Percentiles rank a stretch among this genome's conserved stretches.
Evolutionary conservation across 1,140 invertebrate species (phyloP).

Genomic region (Laodelphax striatellus): DNA sequence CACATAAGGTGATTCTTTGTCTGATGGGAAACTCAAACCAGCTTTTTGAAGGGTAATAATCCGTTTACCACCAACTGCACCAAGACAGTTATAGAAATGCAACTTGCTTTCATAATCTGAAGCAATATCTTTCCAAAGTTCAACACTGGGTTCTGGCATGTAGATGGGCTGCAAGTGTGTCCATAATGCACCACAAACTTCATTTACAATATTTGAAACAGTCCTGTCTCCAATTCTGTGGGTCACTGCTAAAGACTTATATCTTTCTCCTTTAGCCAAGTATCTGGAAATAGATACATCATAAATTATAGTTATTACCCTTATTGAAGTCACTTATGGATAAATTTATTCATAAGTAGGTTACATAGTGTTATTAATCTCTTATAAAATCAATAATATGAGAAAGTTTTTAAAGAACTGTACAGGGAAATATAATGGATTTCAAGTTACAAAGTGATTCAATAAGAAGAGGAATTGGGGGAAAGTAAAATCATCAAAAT

Average conservation of each 20-base stretch:
- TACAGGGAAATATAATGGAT: too few relatives aligned
- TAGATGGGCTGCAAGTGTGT: conserved; percentile 10
- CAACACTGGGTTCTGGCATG: conserved; percentile 20
- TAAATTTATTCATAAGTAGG: too few relatives aligned
- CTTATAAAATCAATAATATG: too few relatives aligned
- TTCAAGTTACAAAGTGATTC: too few relatives aligned
- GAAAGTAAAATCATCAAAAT: too few relatives aligned
- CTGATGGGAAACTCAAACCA: conserved; percentile 29
- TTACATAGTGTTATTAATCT: too few relatives aligned
- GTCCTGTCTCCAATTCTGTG: conserved; percentile 22
- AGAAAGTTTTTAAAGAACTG: too few relatives aligned
- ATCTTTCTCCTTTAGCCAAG: conserved; percentile 12
- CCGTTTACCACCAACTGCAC: conserved; percentile 31
- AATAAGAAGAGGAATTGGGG: too few relatives aligned
- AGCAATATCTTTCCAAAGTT: conserved; percentile 25
- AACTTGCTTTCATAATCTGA: conserved; percentile 15
- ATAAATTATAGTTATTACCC: too few relatives aligned
- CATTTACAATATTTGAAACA: conserved; percentile 19
- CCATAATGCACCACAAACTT: conserved; percentile 19
- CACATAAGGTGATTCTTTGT: conserved; percentile 29
- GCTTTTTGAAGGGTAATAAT: conserved; percentile 22
- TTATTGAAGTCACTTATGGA: too few relatives aligned
- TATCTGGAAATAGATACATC: conserved; percentile 14
- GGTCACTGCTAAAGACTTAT: conserved; percentile 13
- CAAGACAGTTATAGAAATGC: conserved; percentile 34